A percentile compares a stretch with the other conserved stretches of the same genome.
phyloP scores from a whole-genome alignment of 2,113 vertebrate genomes.

The Tragelaphus buxtoni region DNA sequence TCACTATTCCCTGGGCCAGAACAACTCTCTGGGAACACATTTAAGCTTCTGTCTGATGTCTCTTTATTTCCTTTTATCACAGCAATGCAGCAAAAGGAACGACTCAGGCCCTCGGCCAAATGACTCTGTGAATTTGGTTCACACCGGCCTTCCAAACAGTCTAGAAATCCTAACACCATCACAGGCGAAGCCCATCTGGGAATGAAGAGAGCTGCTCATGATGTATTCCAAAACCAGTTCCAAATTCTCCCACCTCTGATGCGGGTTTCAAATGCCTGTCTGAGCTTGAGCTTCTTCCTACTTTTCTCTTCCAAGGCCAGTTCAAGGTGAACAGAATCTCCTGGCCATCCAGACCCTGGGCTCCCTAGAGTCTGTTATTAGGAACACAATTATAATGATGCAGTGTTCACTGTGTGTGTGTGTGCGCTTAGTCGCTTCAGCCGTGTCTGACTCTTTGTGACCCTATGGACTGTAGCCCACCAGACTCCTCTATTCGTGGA shows the following conservation, averaged over 20 bases:
- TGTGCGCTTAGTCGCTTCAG: accelerated
- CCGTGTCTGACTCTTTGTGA: neutral
- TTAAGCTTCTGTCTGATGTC: neutral
- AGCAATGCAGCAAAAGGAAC: neutral
- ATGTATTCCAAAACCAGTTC: slow-evolving; percentile 28
- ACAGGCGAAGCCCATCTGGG: neutral
- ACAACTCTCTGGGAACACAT: neutral
- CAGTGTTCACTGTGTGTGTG: neutral
- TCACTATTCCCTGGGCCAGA: neutral
- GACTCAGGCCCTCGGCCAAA: neutral
- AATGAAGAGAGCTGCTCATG: neutral
- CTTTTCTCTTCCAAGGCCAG: neutral
- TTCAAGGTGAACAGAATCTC: neutral
- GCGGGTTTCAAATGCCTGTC: neutral
- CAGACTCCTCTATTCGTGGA: neutral
- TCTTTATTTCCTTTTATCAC: slow-evolving; percentile 38
- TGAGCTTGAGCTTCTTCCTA: neutral
- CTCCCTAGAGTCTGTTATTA: neutral
- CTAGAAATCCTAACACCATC: slow-evolving; percentile 4
- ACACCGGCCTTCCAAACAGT: neutral
- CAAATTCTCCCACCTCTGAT: neutral
- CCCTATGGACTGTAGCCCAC: neutral
- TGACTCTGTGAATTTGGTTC: neutral
- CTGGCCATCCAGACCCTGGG: neutral
- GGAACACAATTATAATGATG: neutral